These are phyloP conservation scores for Maniola jurtina DNA, from an alignment of 1,140 invertebrate species.

Conservation along the genomic window DNA sequence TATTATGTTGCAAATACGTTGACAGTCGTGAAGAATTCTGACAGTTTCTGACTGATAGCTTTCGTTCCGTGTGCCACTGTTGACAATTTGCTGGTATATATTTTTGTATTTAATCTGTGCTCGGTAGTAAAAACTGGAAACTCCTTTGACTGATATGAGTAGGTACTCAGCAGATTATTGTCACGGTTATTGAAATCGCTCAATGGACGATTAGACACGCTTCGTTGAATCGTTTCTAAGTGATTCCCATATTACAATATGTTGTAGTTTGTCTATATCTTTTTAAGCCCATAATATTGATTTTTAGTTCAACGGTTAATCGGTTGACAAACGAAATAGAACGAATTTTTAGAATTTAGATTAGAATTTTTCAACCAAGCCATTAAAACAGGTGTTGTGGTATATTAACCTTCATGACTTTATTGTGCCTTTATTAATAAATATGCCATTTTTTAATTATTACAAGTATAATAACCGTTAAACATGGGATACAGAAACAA, in stretches of 20 bases:
- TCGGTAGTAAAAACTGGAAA: conserved; percentile 20
- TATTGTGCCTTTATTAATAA: too few relatives aligned
- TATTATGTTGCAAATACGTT: conserved; percentile 65
- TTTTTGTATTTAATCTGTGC: conserved; percentile 31
- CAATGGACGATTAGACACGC: conserved; percentile 30
- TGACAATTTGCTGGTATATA: conserved; percentile 28
- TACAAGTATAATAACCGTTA: too few relatives aligned
- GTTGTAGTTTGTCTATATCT: not conserved
- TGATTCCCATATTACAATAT: conserved; percentile 17
- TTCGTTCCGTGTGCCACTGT: conserved; percentile 59
- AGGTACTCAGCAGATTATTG: conserved; percentile 10
- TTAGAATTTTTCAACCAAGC: too few relatives aligned
- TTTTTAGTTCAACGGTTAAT: too few relatives aligned
- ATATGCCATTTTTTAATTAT: too few relatives aligned
- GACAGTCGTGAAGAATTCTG: conserved; percentile 67
- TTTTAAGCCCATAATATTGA: too few relatives aligned
- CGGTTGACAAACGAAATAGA: too few relatives aligned
- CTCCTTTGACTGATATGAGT: conserved; percentile 20
- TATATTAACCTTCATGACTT: too few relatives aligned
- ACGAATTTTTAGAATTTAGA: too few relatives aligned
- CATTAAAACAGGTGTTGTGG: too few relatives aligned
- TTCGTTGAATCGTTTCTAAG: conserved; percentile 25
- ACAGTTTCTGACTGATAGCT: conserved; percentile 43
- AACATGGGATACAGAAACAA: too few relatives aligned
- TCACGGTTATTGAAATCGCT: conserved; percentile 28